Base-by-base conservation (phyloP, 2,888 invertebrate genomes). In the Mantis religiosa region DNA sequence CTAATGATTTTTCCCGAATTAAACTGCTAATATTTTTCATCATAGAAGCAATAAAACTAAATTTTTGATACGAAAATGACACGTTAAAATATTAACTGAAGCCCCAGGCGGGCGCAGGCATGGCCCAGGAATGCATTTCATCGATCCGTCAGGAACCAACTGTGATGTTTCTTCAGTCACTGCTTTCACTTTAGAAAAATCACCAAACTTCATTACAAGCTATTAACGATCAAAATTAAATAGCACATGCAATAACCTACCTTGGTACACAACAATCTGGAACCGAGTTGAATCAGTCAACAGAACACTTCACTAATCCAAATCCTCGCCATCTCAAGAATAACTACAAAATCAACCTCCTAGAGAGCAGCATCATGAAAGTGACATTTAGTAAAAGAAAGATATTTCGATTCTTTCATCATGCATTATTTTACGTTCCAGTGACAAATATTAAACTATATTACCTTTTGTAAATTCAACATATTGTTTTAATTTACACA, bases 61-160 rank as follows among this genome's bases (percentile, higher is more conserved):
- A 1, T 1, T 1, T 41, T 41, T 41, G 7, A 41, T 1, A 3
- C 54, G 20, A 25, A 71, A 4, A 6, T 71, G 4, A 20, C 6
- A 15, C 54, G 54, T 20, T 71, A 71, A 41, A 71, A 71, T 71
- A 71, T 20, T 71, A 71, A 71, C 20, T 71, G 54, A n/a, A n/a
- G 54, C 85, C 82, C 87, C 87, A 82, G 87, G 34, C 82, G 82
- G 84, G 25, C 34, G 83, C 88, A 84, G 88, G 88, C 88, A 88
- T 88, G 88, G 54, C 88, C 84, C 84, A 83, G 84, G 88, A 88
- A 88, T 88, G 88, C 88, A 47, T 88, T 88, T 88, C 88, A 88
- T 88, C 88, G 88, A 88, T 88, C 88, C 88, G 88, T 84, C 54
- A 87, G 41, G 86, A 87, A 82, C 82, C 87, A n/a, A 71, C 54